Base-by-base conservation (phyloP, 1,140 invertebrate species). In the Euwallacea similis region DNA sequence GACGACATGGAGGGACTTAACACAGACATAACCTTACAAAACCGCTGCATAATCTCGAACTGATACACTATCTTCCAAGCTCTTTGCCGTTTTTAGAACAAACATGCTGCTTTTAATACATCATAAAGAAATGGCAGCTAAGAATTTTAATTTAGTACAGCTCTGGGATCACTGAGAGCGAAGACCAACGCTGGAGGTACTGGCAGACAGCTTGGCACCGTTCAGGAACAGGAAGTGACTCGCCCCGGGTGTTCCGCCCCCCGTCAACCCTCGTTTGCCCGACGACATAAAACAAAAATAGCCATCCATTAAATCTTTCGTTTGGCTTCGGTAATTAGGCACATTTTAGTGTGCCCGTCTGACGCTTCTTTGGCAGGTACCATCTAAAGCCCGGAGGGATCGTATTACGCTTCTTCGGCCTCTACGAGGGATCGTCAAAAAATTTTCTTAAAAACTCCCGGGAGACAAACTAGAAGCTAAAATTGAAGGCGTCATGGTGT, bases 291-390 rank as follows among this genome's bases (percentile, higher is more conserved):
- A 56, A 56, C 54, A 15, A 56, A 56, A 56, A 56, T 56, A 56
- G 54, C 11, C 54, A 10, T 56, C 16, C 54, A 56, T 56, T 56
- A 56, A 56, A 56, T 56, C 54, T 56, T n/a, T 56, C 54, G 16
- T 56, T 56, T 16, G 54, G 54, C 16, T 15, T 15, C 54, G 54
- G 54, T 16, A 15, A 56, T 56, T 56, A 56, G 16, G 54, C 21
- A 33, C 21, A 33, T 33, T 33, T 33, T 33, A 33, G 21, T 33
- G 21, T 33, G 21, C 21, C 21, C 21, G 21, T 33, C 21, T 33
- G 21, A 33, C 21, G 21, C 54, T 13, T 56, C 11, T 9, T 50
- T 50, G 46, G 13, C 46, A 50, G 46, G 46, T 50, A 33, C 21
- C 21, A 33, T 33, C 21, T 33, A 33, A 33, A 50, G 9, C 13